phyloP scores from a whole-genome alignment of 1,140 invertebrate genomes.

The Tigriopus japonicus region DNA sequence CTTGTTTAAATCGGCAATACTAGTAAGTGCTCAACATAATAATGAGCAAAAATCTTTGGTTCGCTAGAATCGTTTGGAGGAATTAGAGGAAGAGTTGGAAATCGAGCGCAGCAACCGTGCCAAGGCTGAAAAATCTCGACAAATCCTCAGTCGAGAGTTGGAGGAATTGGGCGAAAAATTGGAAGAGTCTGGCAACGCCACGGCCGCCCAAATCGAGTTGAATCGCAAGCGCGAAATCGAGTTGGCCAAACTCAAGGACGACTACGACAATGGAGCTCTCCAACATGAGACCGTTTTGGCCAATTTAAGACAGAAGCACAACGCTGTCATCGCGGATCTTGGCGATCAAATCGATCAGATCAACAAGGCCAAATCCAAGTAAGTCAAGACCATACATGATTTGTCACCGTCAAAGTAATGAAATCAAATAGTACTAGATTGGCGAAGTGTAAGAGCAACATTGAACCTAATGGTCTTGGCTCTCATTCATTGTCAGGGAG shows the following conservation, averaged over 20 bases:
- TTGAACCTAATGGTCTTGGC: too few relatives aligned
- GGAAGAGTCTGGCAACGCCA: conserved; percentile 33
- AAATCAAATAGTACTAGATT: too few relatives aligned
- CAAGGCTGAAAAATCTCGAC: conserved; percentile 39
- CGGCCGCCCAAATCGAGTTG: conserved; percentile 37
- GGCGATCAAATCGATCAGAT: conserved; percentile 98
- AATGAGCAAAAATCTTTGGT: conserved; percentile 36
- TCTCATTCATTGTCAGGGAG: too few relatives aligned
- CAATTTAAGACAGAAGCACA: conserved; percentile 95
- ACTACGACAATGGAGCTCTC: conserved; percentile 40
- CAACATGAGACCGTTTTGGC: conserved; percentile 90
- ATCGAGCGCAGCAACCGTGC: conserved; percentile 33
- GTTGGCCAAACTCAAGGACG: conserved; percentile 37
- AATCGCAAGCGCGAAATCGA: conserved; percentile 43
- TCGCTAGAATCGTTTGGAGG: conserved; percentile 31
- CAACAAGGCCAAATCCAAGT: conserved; percentile 95
- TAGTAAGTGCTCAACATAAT: too few relatives aligned
- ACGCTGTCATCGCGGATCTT: conserved; percentile 93
- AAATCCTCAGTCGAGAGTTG: conserved; percentile 37
- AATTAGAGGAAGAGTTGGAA: conserved; percentile 38
- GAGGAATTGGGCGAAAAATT: conserved; percentile 30
- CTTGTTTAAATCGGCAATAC: too few relatives aligned
- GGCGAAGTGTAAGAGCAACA: too few relatives aligned
- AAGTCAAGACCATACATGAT: conserved; percentile 41
- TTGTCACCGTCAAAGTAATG: too few relatives aligned